These are phyloP conservation scores for Gasteruption jaculator DNA, from an alignment of 2,888 invertebrate species.

Conservation along the genomic window DNA sequence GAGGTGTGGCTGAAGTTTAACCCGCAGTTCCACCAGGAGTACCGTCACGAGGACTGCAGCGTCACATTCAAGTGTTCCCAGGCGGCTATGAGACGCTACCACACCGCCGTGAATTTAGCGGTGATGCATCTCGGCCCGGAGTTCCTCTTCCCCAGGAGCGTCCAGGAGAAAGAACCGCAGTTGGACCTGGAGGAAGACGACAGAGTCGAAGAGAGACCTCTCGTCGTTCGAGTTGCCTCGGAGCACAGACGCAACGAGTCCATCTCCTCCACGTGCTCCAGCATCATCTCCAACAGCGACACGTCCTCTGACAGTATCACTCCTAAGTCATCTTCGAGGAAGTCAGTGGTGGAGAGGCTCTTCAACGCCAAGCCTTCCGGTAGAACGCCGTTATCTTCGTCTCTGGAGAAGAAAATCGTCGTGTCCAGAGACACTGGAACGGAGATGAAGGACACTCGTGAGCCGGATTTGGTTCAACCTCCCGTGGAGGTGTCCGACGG, in stretches of 20 bases:
- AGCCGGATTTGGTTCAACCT: no score
- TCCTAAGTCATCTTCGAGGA: constrained; percentile 18
- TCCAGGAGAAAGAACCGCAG: constrained; percentile 56
- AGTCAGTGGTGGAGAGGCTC: constrained; percentile 29
- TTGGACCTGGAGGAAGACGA: constrained; percentile 42
- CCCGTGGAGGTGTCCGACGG: no score
- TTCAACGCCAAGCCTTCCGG: constrained; percentile 23
- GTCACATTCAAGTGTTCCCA: constrained; percentile 69
- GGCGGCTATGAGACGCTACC: constrained; percentile 63
- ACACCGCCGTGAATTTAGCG: constrained; percentile 68
- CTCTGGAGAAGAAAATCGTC: background rate
- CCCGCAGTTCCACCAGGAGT: constrained; percentile 67
- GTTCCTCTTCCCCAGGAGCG: constrained; percentile 67
- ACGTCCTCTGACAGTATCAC: constrained; percentile 16
- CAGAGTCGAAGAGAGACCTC: constrained; percentile 17
- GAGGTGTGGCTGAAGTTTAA: constrained; percentile 75
- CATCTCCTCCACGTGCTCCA: constrained; percentile 25
- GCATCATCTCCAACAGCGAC: constrained; percentile 22
- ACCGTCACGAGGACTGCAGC: constrained; percentile 72
- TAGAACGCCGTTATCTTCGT: background rate
- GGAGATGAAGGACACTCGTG: no score
- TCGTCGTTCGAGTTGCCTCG: background rate
- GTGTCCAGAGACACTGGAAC: constrained; percentile 2
- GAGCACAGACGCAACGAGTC: constrained; percentile 23
- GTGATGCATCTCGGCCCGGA: constrained; percentile 60